Percentiles rank a stretch among this genome's conserved stretches.
phyloP scores from a whole-genome alignment of 2,113 vertebrate genomes.

The Struthio camelus region DNA sequence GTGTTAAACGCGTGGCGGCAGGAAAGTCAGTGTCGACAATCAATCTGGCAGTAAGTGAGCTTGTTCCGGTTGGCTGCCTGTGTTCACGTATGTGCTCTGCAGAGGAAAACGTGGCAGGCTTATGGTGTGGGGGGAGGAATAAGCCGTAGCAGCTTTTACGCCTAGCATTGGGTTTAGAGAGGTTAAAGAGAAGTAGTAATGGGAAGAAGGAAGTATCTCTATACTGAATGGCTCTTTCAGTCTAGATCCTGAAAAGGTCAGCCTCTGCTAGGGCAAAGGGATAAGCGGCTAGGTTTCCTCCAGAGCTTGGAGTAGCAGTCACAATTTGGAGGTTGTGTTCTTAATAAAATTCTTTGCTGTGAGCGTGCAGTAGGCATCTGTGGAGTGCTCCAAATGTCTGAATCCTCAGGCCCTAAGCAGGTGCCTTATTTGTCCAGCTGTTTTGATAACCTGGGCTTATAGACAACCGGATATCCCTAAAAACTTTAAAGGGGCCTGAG shows the following conservation, averaged over 20 bases:
- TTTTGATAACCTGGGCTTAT: not conserved
- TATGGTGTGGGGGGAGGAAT: not conserved
- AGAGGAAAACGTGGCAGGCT: fast-evolving
- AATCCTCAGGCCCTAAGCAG: fast-evolving
- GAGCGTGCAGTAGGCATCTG: not conserved
- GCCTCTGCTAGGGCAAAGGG: fast-evolving
- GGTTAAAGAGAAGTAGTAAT: not conserved
- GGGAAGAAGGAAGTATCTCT: not conserved
- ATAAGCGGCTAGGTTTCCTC: not conserved
- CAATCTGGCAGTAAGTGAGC: slow-evolving; percentile 58
- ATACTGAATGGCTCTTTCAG: fast-evolving
- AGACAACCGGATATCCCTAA: not conserved
- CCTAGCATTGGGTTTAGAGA: fast-evolving
- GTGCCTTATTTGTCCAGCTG: not conserved
- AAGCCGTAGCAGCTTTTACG: fast-evolving
- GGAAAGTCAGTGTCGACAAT: not conserved
- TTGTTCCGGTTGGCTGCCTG: not conserved
- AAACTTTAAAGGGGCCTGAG: not conserved
- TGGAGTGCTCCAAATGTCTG: not conserved
- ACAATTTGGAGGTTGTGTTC: not conserved
- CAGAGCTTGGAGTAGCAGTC: not conserved
- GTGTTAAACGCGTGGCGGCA: slow-evolving; percentile 81
- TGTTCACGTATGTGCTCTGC: fast-evolving
- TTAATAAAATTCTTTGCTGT: not conserved
- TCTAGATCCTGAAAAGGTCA: not conserved